Base-by-base conservation (phyloP, 2,888 invertebrate genomes). In the Rotaria socialis region DNA sequence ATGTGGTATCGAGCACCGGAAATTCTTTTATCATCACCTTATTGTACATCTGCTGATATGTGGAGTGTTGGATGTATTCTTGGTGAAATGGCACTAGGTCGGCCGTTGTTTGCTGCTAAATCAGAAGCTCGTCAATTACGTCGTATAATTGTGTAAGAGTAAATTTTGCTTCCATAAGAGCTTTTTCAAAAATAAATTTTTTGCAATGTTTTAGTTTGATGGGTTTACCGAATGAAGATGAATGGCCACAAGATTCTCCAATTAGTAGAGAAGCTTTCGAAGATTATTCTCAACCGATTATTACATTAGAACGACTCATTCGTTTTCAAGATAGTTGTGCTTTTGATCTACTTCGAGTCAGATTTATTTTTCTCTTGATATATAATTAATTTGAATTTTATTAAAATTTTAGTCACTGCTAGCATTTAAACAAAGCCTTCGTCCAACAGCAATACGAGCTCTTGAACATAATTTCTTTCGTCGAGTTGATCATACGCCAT, bases 11-110 rank as follows among this genome's bases (percentile, higher is more conserved):
- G 91, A 84, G 91, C 91, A 5, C 91, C 91, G 27, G 91, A 91
- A 87, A 90, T 91, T 84, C 88, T 91, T 43, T 89, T 91, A n/a
- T 90, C 90, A 55, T 93, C 93, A 16, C 94, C 96, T 87, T 99
- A 99, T 90, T 95, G 97, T 74, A 86, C 85, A 27, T 85, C 84
- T 14, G 85, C 80, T 35, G 87, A 87, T 75, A 87, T 87, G 8
- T 87, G 87, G 87, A 85, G 87, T 60, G 47, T 80, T 24, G 75
- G 75, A 47, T 80, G 75, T 80, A 80, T 80, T 47, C 47, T 80
- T 47, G 75, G 43, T 47, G 75, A 80, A 80, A 80, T 80, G 75
- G 75, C 75, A 22, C 24, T 80, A 7, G 75, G 75, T n/a, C 41
- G 47, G 43, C 22, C 75, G 7, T 80, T 80, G 8, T 80, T 80